Evolutionary conservation across 2,797 vertebrate species (phyloP), one percentile per base, ranked within the genome.

Genomic region (Gymnothorax reevesii): DNA sequence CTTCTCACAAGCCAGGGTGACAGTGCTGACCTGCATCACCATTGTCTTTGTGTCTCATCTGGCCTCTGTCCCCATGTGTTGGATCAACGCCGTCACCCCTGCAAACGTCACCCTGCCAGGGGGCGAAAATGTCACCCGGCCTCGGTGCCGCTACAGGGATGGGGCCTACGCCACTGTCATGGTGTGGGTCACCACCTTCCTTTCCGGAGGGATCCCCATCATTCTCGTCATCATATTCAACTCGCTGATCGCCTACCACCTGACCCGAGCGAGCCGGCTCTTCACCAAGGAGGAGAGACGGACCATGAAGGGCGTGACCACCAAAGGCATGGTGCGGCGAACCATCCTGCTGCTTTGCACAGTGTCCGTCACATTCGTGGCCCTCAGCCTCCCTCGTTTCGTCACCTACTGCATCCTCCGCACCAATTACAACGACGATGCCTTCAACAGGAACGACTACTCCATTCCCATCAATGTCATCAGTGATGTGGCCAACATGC

Each of bases 381-480:
- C 93, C 10, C 94, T 96, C 27, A 94, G 94, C 84, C 91, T 95
- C 55, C 96, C 96, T 0, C 95, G 96, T 33, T 96, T 96, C 25
- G 87, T 97, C 86, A 96, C 96, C 0, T 97, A 97, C 92, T 95
- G 94, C 91, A 95, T 96, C 91, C 94, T 97, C 87, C 94, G 96
- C 89, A 97, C 95, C 20, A 54, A 83, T 86, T 91, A 96, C 92
- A 96, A 96, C 90, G 13, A 89, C 0, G 87, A 90, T 9, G 20
- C 83, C 86, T 96, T 96, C 42, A 33, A 97, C 90, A 90, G 96
- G 15, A 87, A 96, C 0, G 92, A 97, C 91, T 96, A 96, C 91
- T 84, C 77, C 17, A 86, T 95, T 77, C 89, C 93, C 66, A 95
- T 96, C 89, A 96, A 96, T 0, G 85, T 95, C 83, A 91, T 94